Evolutionary conservation across 35 echinoderm and acorn worm genomes (phyloP), one percentile per base, ranked within the genome.

Genomic region (Heliocidaris erythrogramma): DNA sequence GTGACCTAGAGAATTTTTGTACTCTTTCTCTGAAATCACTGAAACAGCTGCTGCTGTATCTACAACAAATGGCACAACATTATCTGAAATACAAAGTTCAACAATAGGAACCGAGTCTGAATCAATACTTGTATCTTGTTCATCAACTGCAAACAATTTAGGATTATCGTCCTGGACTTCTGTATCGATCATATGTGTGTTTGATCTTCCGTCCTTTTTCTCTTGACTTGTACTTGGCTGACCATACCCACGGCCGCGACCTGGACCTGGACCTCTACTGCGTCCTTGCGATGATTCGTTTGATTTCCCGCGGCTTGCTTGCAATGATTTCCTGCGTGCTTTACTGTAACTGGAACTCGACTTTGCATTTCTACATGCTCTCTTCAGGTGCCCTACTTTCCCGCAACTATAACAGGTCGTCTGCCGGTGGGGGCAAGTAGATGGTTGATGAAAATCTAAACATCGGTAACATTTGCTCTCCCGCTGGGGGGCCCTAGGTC

Each of bases 351-450:
- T 89, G 21, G 86, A 89, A 24, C 0, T 30, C 48, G 89, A 35
- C 31, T 32, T 32, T n/a, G 48, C 32, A 91, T 91, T 91, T 91
- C 17, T 91, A 30, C 69, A 94, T 59, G 94, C 32, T 88, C 52
- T 88, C 49, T 88, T 86, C 29, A 94, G 13, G 32, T 94, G 94
- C 30, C 94, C 94, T 17, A 88, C 94, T 86, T 94, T 94, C 89
- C n/a, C 48, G 48, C 85, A 94, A 27, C 35, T 78, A 27, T 86
- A 88, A 60, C 86, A 95, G 14, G 31, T 94, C 0, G 10, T 24
- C 13, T 69, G 30, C 65, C 10, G 71, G 42, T 91, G 86, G n/a
- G 85, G 85, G 59, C 94, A 95, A 50, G 90, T 24, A 49, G 48
- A 12, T 30, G 86, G 88, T 11, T 2, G 48, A 91, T 95, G 49